A percentile compares a stretch with the other conserved stretches of the same genome.
Evolutionary conservation across 2,888 invertebrate species (phyloP).

Genomic region (Nomada hirtipes): DNA sequence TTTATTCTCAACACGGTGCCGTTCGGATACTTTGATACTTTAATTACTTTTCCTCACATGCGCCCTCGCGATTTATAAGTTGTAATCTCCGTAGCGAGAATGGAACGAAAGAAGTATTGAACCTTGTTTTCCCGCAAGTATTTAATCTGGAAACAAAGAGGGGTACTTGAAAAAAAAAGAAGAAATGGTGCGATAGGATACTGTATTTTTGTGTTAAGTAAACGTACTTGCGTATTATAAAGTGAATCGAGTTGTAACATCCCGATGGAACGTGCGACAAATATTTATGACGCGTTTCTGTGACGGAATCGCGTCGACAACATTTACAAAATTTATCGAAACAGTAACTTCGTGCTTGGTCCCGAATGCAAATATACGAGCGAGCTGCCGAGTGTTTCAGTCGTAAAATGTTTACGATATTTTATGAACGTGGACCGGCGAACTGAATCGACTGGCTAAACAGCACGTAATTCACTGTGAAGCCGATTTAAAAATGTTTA

Average conservation of each 20-base stretch:
- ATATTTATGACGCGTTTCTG: slow-evolving; percentile 28
- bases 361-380: slow-evolving; percentile 39
- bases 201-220: not conserved
- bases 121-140: not conserved
- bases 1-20: slow-evolving; percentile 28
- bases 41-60: slow-evolving; percentile 49
- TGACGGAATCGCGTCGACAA: slow-evolving; percentile 25
- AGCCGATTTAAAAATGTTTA: slow-evolving; percentile 25
- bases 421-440: slow-evolving; percentile 24
- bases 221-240: not conserved
- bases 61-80: slow-evolving; percentile 41
- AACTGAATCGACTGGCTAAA: slow-evolving; percentile 25
- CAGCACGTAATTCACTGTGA: slow-evolving; percentile 31
- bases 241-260: not conserved
- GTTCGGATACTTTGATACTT: slow-evolving; percentile 44
- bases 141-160: slow-evolving; percentile 2
- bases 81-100: slow-evolving; percentile 16
- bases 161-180: not conserved
- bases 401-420: slow-evolving; percentile 45
- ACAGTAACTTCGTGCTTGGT: slow-evolving; percentile 22
- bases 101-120: slow-evolving; percentile 1
- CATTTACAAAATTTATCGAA: slow-evolving; percentile 48
- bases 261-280: slow-evolving; percentile 24
- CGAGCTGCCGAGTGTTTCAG: slow-evolving; percentile 29
- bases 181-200: not conserved